Evolutionary conservation across 2,888 invertebrate genomes (phyloP).

Genomic region (Tipula helvola): DNA sequence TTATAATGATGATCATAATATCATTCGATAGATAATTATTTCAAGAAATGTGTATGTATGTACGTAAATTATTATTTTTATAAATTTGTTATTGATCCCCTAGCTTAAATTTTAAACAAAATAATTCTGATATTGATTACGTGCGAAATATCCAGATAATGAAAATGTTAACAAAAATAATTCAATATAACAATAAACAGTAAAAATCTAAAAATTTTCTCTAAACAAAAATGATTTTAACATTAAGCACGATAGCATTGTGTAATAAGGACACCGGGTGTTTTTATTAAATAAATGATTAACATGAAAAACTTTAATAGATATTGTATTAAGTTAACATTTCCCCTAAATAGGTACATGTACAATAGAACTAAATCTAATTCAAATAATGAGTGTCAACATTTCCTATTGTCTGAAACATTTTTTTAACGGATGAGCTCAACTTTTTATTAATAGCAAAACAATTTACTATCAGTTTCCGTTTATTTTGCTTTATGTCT

Average conservation of each 20-base stretch:
- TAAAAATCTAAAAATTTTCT: not conserved
- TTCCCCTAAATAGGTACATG: not conserved
- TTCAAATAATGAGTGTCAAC: not conserved
- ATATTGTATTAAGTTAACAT: not conserved
- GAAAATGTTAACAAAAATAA: not conserved
- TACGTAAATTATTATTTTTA: no score
- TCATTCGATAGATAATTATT: no score
- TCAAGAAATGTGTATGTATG: no score
- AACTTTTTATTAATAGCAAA: no score
- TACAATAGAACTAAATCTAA: not conserved
- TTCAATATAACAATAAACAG: no score
- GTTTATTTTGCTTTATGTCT: no score
- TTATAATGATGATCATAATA: no score
- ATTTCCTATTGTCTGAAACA: no score
- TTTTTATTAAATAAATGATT: not conserved
- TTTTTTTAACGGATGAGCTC: no score
- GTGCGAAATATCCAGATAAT: not conserved
- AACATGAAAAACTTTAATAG: not conserved
- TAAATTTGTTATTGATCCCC: not conserved
- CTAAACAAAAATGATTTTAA: not conserved
- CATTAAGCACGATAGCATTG: not conserved
- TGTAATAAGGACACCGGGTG: not conserved
- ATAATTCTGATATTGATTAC: not conserved
- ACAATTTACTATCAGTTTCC: no score
- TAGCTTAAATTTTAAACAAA: not conserved